A percentile compares a stretch with the other conserved stretches of the same genome.
phyloP scores from a whole-genome alignment of 53 echinoderm and acorn worm species.

The Hippasteria phrygiana region DNA sequence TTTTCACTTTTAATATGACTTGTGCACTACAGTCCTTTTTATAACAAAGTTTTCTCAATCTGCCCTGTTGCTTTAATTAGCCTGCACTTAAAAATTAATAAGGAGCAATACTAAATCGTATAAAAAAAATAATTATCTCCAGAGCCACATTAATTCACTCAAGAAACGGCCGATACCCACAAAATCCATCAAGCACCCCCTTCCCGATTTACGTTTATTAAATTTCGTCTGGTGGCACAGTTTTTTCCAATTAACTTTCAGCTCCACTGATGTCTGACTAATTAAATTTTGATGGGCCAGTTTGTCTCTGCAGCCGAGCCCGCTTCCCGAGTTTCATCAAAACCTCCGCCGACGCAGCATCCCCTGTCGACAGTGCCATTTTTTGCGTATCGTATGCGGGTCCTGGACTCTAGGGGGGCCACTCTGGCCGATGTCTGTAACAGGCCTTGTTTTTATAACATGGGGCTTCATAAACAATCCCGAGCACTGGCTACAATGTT shows the following conservation, averaged over 20 bases:
- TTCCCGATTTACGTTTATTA: conserved; percentile 37
- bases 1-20: background rate
- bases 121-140: background rate
- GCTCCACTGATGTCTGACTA: conserved; percentile 64
- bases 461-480: conserved; percentile 44
- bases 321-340: background rate
- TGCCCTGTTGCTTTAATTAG: background rate
- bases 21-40: background rate
- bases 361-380: no score
- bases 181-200: conserved; percentile 13
- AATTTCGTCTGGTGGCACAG: conserved; percentile 42
- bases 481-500: background rate
- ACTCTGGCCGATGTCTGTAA: background rate
- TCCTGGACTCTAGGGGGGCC: background rate
- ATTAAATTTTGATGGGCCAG: conserved; percentile 65
- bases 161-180: background rate
- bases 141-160: conserved; percentile 21
- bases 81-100: background rate
- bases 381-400: background rate
- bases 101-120: background rate
- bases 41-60: background rate
- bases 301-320: conserved; percentile 8
- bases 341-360: background rate
- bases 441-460: conserved; percentile 19
- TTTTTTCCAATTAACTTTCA: conserved; percentile 52